Evolutionary conservation across 2,113 vertebrate species (phyloP), one percentile per base, ranked within the genome.

Genomic region (Leucopternis melanops): DNA sequence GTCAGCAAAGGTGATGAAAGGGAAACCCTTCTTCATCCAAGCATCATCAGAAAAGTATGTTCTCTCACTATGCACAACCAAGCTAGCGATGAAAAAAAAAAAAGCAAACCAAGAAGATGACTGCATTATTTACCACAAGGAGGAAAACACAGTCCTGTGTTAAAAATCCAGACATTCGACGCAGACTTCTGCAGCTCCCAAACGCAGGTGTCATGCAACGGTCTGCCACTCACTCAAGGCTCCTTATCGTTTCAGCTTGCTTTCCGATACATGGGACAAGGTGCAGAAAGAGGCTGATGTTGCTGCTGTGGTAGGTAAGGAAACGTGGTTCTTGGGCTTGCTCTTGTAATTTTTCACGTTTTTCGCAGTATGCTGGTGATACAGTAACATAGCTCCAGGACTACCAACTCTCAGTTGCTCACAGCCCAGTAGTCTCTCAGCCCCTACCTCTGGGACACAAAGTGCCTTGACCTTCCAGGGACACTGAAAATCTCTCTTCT

Each of bases 381-480:
- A 32, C 32, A 42, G 38, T n/a, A 71, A 32, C 18, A 10, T 5
- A 61, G 19, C 13, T 69, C 50, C 52, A 61, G 34, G 58, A 38
- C 36, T 61, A 38, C 31, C 14, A 77, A 17, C n/a, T 63, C 32
- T 45, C 47, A 72, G 32, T 25, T 74, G 26, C 32, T 85, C 18
- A 70, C 40, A 73, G 32, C 4, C 23, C 15, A 5, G 11, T 44
- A 47, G 44, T 34, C 26, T 71, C 20, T 65, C 62, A 42, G 34
- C 14, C 47, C 7, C 5, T 61, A 19, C 34, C n/a, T 81, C 67
- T 29, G 14, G 81, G 40, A 50, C 13, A 52, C 4, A 22, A 34
- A 0, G 0, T 61, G 36, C 34, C 32, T 86, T 38, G 25, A n/a
- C 66, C 63, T 92, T 7, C 6, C 8, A 73, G 27, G 18, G 9